These are phyloP conservation scores for Apaloderma vittatum DNA, from an alignment of 2,113 vertebrate genomes.

Conservation along the genomic window DNA sequence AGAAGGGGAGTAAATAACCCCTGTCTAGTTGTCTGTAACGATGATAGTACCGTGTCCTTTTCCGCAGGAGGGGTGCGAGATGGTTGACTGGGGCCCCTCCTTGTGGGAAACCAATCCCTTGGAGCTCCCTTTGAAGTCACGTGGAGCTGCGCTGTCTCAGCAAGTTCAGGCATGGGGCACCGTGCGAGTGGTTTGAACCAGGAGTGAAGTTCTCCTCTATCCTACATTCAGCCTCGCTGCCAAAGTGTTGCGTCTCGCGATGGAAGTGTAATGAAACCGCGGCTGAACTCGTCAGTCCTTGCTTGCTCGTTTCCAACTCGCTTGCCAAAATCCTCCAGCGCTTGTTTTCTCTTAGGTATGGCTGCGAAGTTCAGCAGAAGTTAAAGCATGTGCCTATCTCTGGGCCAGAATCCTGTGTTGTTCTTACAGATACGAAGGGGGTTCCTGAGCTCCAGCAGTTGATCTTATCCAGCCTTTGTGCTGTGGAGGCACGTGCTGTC, in stretches of 20 bases:
- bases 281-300: background rate
- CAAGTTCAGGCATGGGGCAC: slow-evolving; percentile 60
- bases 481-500: background rate
- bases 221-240: background rate
- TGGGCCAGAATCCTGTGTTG: background rate
- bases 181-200: background rate
- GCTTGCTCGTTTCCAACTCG: background rate
- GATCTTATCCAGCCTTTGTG: background rate
- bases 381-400: slow-evolving; percentile 1
- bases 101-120: slow-evolving; percentile 4
- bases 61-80: background rate
- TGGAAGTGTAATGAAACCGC: background rate
- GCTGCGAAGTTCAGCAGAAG: background rate
- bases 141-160: background rate
- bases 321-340: background rate
- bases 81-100: slow-evolving; percentile 20
- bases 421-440: background rate
- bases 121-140: slow-evolving; percentile 49
- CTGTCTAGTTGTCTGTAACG: background rate
- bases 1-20: background rate
- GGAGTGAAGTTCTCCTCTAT: background rate
- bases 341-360: background rate
- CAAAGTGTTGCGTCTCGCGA: background rate
- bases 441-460: background rate
- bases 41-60: background rate